These are phyloP conservation scores for Artemia franciscana DNA, from an alignment of 1,140 invertebrate genomes.

Conservation along the genomic window DNA sequence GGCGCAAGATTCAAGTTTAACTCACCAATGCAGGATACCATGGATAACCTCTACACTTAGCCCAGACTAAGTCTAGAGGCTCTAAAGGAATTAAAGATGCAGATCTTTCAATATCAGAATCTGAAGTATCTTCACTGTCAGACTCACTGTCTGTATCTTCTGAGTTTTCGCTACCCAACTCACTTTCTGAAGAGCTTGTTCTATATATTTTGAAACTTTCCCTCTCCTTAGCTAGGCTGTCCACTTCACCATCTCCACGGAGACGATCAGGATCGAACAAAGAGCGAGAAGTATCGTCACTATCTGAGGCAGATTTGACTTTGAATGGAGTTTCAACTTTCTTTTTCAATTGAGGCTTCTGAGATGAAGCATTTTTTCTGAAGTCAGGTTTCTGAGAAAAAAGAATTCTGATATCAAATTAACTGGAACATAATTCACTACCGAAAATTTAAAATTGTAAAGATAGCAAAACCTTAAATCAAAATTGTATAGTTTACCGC, in stretches of 20 bases:
- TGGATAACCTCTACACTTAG: slow-evolving; percentile 82
- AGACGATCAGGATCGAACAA: not conserved
- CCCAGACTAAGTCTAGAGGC: slow-evolving; percentile 80
- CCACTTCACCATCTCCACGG: not conserved
- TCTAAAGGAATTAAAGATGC: slow-evolving; percentile 27
- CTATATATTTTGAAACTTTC: slow-evolving; percentile 33
- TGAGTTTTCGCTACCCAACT: slow-evolving; percentile 8
- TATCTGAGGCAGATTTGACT: not conserved
- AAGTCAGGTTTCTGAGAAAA: no score
- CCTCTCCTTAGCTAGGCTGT: slow-evolving; percentile 10
- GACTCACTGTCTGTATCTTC: slow-evolving; percentile 3
- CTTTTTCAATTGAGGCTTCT: not conserved
- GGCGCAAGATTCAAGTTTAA: no score
- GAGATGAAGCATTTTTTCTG: not conserved
- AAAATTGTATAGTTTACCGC: no score
- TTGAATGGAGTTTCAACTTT: not conserved
- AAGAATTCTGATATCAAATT: no score
- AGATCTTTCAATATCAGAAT: slow-evolving; percentile 12
- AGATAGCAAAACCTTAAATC: no score
- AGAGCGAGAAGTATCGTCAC: not conserved
- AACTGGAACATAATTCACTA: no score
- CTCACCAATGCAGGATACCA: slow-evolving; percentile 77
- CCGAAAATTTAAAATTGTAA: no score
- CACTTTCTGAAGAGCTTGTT: slow-evolving; percentile 11
- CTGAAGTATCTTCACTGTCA: not conserved